Evolutionary conservation across 2,797 vertebrate genomes (phyloP), one percentile per base, ranked within the genome.

Genomic region (Austrolebias charrua): DNA sequence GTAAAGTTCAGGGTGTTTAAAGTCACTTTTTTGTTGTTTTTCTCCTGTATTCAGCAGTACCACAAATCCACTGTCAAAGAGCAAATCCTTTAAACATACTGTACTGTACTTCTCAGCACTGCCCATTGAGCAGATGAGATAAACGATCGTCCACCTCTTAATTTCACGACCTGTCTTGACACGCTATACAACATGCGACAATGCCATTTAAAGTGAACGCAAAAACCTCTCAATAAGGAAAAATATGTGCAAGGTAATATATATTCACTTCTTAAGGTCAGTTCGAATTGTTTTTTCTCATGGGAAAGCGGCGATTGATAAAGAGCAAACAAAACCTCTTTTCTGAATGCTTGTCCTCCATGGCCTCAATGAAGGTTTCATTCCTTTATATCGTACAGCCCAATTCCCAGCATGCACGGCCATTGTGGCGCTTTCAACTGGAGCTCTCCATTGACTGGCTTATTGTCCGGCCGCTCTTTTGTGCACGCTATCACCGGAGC

Each of bases 201-300:
- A 71, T 58, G 67, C 78, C 69, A 71, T 80, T 78, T 79, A 83
- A 79, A 62, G 60, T 66, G 56, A 64, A 81, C 20, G 66, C 77
- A 76, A 76, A 78, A 80, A 62, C 66, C 66, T 55, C 67, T 76
- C 74, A 33, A 78, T 77, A 76, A 78, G 82, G 75, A 67, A 82
- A 79, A 49, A 72, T 75, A 77, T 85, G 80, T 76, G 84, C 88
- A 86, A 89, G 89, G 82, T 91, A 92, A 92, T 92, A 89, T 89
- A 91, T 92, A 90, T 89, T 89, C 87, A 62, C 80, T 75, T 89
- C 89, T 89, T 92, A 91, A 92, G 90, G 91, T 92, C 89, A 91
- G 86, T 88, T 84, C 83, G 84, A 91, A 91, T 90, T 90, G 90
- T 92, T 92, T 89, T 90, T 89, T 76, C 90, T 90, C 90, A 68